Evolutionary conservation across 2,888 invertebrate species (phyloP), one percentile per base, ranked within the genome.

Genomic region (Mechanitis mazaeus): DNA sequence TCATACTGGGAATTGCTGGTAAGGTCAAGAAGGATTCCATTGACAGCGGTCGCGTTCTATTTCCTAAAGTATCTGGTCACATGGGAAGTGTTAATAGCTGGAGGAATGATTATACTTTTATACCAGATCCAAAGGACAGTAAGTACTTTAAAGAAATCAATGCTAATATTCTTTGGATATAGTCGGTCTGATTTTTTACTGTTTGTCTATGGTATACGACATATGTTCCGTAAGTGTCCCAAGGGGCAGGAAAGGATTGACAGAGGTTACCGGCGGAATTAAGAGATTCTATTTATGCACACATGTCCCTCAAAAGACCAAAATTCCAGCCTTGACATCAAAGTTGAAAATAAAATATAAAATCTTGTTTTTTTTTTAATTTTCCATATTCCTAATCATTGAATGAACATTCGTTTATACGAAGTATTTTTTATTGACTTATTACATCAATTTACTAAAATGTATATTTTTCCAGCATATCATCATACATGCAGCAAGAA

Each of bases 11-110:
- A 0, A 45, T 75, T 1, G 54, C 68, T 0, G 89, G 72, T 0
- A 62, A 72, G 35, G 50, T 85, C 28, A 87, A 88, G 77, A 90
- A 89, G 68, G 72, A 77, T 1, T 69, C 77, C 0, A 58, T 88
- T 0, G 75, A 81, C 1, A 58, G 59, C 0, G 55, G 72, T 5
- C 62, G 60, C 45, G 33, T 46, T 0, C 57, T 87, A 11, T n/a
- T 83, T 5, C 82, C 81, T 0, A 1, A 46, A 0, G 0, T 67
- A 0, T 67, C 69, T 0, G 0, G n/a, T 0, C 80, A 81, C 62
- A 76, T 74, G 77, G 75, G 77, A 35, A 63, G 58, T 0, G 55
- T 83, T 6, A 61, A 64, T 31, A n/a, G 63, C 6, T 84, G 84
- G 82, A 75, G 77, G 33, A 11, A 65, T 0, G 79, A 88, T 47